phyloP scores from a whole-genome alignment of 2,797 vertebrate species.

The Tapirus indicus region DNA sequence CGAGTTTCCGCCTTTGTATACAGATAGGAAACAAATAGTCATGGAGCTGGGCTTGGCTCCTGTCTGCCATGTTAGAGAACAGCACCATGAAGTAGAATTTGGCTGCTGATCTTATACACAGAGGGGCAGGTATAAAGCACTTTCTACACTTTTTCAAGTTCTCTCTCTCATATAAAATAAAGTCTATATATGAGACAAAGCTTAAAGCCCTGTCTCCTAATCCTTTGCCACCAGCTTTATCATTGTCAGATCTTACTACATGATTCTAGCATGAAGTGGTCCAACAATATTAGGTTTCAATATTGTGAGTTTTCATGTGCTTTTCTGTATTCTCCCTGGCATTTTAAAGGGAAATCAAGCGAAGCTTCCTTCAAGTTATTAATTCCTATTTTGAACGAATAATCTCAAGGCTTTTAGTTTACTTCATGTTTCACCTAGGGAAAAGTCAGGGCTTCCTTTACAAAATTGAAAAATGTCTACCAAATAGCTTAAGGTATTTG shows the following conservation, averaged over 20 bases:
- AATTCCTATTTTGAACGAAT: neutral
- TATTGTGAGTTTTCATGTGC: neutral
- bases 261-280: neutral
- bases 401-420: neutral
- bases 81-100: neutral
- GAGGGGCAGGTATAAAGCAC: too few species aligned
- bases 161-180: neutral
- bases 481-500: neutral
- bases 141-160: neutral
- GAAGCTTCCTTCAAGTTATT: neutral
- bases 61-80: neutral
- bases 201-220: neutral
- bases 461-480: neutral
- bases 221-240: neutral
- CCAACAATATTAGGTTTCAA: neutral
- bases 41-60: too few species aligned
- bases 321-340: neutral
- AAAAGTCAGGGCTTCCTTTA: neutral
- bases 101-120: neutral
- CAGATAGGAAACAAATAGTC: neutral
- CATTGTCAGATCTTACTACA: neutral
- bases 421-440: neutral
- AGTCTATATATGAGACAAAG: neutral
- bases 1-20: neutral
- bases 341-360: neutral